Evolutionary conservation across 2,113 vertebrate species (phyloP).

Genomic region (Bujurquina vittata): DNA sequence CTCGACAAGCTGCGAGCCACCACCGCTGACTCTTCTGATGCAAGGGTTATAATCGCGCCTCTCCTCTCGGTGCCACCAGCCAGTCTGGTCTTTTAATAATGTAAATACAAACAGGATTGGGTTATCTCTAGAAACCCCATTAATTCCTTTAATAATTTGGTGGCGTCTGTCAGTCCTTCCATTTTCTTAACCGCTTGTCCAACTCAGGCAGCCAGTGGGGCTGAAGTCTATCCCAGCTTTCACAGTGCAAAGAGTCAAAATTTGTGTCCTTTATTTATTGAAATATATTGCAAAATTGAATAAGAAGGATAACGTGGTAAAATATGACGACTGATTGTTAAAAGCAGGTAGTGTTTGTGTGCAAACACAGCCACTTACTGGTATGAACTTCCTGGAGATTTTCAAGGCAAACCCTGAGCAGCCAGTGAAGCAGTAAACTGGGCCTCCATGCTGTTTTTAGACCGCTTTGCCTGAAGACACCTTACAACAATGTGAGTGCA

Average conservation of each 20-base stretch:
- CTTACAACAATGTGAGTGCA: constrained; percentile 49
- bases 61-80: constrained; percentile 14
- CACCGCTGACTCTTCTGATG: constrained; percentile 46
- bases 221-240: not conserved
- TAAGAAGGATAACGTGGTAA: constrained; percentile 17
- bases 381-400: constrained; percentile 1
- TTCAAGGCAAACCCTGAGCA: constrained; percentile 20
- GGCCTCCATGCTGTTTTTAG: constrained; percentile 57
- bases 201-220: not conserved
- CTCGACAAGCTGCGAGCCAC: constrained; percentile 52
- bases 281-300: constrained; percentile 8
- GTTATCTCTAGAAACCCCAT: constrained; percentile 5
- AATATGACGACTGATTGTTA: constrained; percentile 46
- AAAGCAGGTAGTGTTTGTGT: constrained; percentile 25
- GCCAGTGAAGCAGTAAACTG: constrained; percentile 37
- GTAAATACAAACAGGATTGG: not conserved
- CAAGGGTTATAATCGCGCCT: constrained; percentile 19
- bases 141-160: constrained; percentile 60
- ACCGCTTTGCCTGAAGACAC: constrained; percentile 44
- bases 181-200: not conserved
- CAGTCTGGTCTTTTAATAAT: constrained; percentile 26
- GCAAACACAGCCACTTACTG: constrained; percentile 12
- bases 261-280: not conserved
- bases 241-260: not conserved
- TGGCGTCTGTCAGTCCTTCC: not conserved